These are phyloP conservation scores for Plectropomus leopardus DNA, from an alignment of 2,113 vertebrate genomes.

Conservation along the genomic window DNA sequence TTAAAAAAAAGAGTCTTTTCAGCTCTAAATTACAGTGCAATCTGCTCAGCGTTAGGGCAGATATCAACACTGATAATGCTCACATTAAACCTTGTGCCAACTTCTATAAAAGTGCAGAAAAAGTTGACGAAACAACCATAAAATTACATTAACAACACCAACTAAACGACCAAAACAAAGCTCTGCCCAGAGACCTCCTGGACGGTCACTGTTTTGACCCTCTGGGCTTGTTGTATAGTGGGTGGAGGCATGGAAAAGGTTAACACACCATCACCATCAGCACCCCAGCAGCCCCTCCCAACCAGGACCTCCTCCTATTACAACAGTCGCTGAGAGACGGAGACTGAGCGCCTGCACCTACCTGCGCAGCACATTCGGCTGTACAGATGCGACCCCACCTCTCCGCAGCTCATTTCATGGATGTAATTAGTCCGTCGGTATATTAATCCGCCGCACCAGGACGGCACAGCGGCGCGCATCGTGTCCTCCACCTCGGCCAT, in stretches of 20 bases:
- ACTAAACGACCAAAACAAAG: background rate
- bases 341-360: slow-evolving; percentile 62
- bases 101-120: background rate
- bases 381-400: slow-evolving; percentile 82
- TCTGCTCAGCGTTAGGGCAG: background rate
- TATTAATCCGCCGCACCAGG: slow-evolving; percentile 37
- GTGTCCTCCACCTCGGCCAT: slow-evolving; percentile 76
- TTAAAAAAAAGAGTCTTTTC: background rate
- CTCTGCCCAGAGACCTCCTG: too few species aligned
- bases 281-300: slow-evolving; percentile 61
- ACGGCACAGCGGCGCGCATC: slow-evolving; percentile 19
- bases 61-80: background rate
- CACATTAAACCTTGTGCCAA: background rate
- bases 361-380: slow-evolving; percentile 86
- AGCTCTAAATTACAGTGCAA: background rate
- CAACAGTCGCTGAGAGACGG: slow-evolving; percentile 11
- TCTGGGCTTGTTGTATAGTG: background rate
- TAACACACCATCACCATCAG: slow-evolving; percentile 23
- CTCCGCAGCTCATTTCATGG: slow-evolving; percentile 82
- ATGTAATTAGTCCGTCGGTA: slow-evolving; percentile 79
- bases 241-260: slow-evolving; percentile 46
- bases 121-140: background rate
- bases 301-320: slow-evolving; percentile 34
- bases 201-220: slow-evolving; percentile 12
- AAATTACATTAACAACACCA: too few species aligned